These are phyloP conservation scores for Colius striatus DNA, from an alignment of 2,113 vertebrate genomes.

Conservation along the genomic window DNA sequence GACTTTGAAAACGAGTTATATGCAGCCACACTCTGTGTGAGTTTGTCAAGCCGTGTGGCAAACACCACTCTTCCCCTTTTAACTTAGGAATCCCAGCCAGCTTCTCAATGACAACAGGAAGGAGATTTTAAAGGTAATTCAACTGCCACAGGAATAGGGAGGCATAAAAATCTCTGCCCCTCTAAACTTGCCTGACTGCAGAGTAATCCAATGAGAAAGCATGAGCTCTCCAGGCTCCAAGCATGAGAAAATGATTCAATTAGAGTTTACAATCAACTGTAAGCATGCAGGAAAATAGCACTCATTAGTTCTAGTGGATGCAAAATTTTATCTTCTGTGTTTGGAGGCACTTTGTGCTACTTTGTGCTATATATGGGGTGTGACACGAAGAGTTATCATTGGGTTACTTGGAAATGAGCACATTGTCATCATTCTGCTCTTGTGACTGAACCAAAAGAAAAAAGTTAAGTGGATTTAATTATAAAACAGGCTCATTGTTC, in stretches of 20 bases:
- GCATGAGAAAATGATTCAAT: background rate
- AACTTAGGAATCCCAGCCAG: background rate
- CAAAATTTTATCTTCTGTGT: background rate
- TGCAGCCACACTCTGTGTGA: accelerated
- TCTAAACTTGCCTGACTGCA: background rate
- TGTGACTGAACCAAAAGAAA: background rate
- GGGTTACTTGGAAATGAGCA: background rate
- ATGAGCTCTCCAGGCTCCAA: background rate
- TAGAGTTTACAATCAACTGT: background rate
- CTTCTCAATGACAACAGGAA: background rate
- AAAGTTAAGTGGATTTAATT: background rate
- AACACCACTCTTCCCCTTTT: background rate
- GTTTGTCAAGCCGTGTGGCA: background rate
- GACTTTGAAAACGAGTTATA: background rate
- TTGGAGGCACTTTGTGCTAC: background rate
- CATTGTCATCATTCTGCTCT: background rate
- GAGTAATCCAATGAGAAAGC: background rate
- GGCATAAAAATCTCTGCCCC: background rate
- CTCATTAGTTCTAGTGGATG: background rate
- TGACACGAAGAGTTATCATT: background rate
- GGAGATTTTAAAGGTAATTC: background rate
- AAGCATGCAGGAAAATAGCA: background rate
- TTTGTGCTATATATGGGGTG: background rate
- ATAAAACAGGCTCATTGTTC: background rate
- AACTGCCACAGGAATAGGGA: background rate